Evolutionary conservation across 2,888 invertebrate genomes (phyloP), one percentile per base, ranked within the genome.

Genomic region (Galerucella nymphaeae): DNA sequence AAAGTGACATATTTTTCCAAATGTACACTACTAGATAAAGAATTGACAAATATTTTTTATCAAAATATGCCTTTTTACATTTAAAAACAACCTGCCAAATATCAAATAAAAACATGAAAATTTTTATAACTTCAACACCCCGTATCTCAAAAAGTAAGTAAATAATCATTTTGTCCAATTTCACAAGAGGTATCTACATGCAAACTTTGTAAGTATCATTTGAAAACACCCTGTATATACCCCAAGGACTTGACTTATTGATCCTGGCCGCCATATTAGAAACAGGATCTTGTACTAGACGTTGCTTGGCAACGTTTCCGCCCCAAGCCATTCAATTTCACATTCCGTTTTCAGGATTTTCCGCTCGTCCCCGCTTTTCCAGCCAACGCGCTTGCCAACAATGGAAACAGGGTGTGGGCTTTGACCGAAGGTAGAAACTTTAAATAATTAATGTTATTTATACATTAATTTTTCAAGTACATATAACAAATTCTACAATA

Each of bases 181-280:
- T n/a, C n/a, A n/a, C n/a, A n/a, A n/a, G n/a, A n/a, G n/a, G n/a
- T n/a, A n/a, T n/a, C n/a, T n/a, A n/a, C n/a, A n/a, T n/a, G n/a
- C n/a, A n/a, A n/a, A n/a, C n/a, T n/a, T n/a, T n/a, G n/a, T n/a
- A n/a, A n/a, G n/a, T n/a, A n/a, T n/a, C n/a, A n/a, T n/a, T n/a
- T n/a, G n/a, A n/a, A n/a, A n/a, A n/a, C n/a, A n/a, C n/a, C 13
- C 42, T 62, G 18, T 30, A 30, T 41, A 62, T 18, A 84, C 85
- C 80, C 84, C 81, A 81, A 84, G 84, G 84, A 85, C 84, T 84
- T 85, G 85, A 85, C 85, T 85, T 85, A 85, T 85, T 85, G 85
- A 85, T 85, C 85, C 82, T 80, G 84, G 83, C 84, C 80, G 84
- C 85, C 84, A 84, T 84, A 78, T 81, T 83, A 78, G 82, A 74